These are phyloP conservation scores for Myodes glareolus DNA, from an alignment of 2,113 vertebrate genomes.

Conservation along the genomic window DNA sequence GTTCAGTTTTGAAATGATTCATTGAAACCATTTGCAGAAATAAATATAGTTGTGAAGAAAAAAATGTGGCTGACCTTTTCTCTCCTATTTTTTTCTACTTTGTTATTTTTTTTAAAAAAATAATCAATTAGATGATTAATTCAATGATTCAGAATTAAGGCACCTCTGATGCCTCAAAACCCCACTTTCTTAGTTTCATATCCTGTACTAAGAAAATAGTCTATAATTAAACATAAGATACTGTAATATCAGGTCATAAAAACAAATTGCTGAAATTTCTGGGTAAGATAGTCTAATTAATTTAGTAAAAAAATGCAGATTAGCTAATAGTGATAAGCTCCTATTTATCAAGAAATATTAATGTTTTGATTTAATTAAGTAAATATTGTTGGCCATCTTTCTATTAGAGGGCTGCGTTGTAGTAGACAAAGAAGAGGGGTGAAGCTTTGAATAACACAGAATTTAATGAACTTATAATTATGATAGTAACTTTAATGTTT, in stretches of 20 bases:
- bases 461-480: neutral
- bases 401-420: neutral
- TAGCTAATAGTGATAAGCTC: slow-evolving; percentile 15
- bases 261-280: slow-evolving; percentile 37
- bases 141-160: slow-evolving; percentile 20
- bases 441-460: neutral
- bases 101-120: slow-evolving; percentile 21
- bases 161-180: neutral
- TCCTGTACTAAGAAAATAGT: neutral
- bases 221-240: neutral
- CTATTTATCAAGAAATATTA: slow-evolving; percentile 54
- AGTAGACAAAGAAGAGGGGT: neutral
- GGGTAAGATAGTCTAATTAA: slow-evolving; percentile 47
- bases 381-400: slow-evolving; percentile 8
- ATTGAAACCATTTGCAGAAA: slow-evolving; percentile 68
- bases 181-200: neutral
- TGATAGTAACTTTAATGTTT: neutral
- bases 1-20: slow-evolving; percentile 76
- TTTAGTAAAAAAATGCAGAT: slow-evolving; percentile 46
- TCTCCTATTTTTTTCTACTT: slow-evolving; percentile 44
- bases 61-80: slow-evolving; percentile 69
- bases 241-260: slow-evolving; percentile 37
- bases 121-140: slow-evolving; percentile 25
- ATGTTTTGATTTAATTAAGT: slow-evolving; percentile 47
- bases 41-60: slow-evolving; percentile 64